These are phyloP conservation scores for Cyphomyrus plagiostoma DNA, from an alignment of 2,113 vertebrate species.

Conservation along the genomic window DNA sequence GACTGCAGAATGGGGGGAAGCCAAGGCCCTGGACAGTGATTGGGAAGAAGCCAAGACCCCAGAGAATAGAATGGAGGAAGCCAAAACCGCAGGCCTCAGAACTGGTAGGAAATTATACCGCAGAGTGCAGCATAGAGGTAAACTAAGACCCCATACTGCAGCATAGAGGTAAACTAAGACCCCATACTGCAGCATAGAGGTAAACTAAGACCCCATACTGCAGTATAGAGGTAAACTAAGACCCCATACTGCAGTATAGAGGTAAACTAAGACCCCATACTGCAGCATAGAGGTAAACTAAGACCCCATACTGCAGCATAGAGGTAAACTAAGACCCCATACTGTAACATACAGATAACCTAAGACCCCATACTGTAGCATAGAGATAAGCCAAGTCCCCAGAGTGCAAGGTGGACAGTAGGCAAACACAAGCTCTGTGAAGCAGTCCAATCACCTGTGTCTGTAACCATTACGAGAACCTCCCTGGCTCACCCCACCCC, in stretches of 20 bases:
- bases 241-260: neutral
- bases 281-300: neutral
- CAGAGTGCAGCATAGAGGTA: neutral
- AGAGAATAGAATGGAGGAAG: neutral
- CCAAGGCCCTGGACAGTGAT: neutral
- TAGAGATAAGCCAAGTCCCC: neutral
- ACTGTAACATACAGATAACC: neutral
- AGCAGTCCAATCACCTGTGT: conserved; percentile 7
- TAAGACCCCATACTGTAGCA: neutral
- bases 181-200: neutral
- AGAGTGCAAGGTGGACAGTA: neutral
- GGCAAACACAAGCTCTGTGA: neutral
- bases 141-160: neutral
- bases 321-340: neutral
- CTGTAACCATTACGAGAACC: neutral
- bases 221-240: neutral
- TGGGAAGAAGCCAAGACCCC: neutral
- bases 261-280: neutral
- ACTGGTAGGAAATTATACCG: neutral
- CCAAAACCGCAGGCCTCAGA: neutral
- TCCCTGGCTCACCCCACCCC: neutral
- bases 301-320: neutral
- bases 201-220: neutral
- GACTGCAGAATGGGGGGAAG: neutral
- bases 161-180: neutral